Base-by-base conservation (phyloP, 2,797 vertebrate genomes). In the Pagetopsis macropterus region DNA sequence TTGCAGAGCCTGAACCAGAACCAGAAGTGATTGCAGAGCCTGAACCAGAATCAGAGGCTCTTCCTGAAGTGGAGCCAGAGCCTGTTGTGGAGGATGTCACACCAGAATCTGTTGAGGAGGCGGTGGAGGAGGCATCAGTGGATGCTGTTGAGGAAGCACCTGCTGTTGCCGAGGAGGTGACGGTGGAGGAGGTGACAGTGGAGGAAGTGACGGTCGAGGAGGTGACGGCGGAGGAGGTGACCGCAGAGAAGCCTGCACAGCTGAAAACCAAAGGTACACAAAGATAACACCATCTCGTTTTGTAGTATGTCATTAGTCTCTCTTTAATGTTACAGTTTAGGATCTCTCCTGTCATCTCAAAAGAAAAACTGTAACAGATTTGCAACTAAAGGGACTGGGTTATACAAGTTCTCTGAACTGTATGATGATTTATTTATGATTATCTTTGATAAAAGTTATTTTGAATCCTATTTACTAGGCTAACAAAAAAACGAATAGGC, bases 191-290 rank as follows among this genome's bases (percentile, higher is more conserved):
- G 1, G 55, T 51, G 33, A 15, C 70, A 14, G 57, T 54, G 41
- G 75, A 83, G 37, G 71, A 83, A 46, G 68, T n/a, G 9, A 23
- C 65, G n/a, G 75, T 72, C 16, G 84, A 76, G 27, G 70, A 85
- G 1, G 57, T 51, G 33, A 15, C 70, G 14, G 57, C 54, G 17
- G 84, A 76, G 27, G 70, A 85, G 1, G 57, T 51, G 33, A 15
- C 70, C 12, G 55, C 56, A 44, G 76, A 83, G 37, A 69, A 83
- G 49, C 62, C 84, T 51, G 16, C 41, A 46, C 65, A 72, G 50
- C 43, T 70, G 68, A 56, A 73, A 72, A 15, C 45, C 51, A 83
- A 85, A 90, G 89, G 89, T 82, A 76, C 59, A 76, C 48, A 65
- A 21, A 7, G n/a, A 63, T 65, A 31, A 68, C 6, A 21, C 12